These are phyloP conservation scores for Ichneumoninae sp. DNA, from an alignment of 2,888 invertebrate genomes.

Conservation along the genomic window DNA sequence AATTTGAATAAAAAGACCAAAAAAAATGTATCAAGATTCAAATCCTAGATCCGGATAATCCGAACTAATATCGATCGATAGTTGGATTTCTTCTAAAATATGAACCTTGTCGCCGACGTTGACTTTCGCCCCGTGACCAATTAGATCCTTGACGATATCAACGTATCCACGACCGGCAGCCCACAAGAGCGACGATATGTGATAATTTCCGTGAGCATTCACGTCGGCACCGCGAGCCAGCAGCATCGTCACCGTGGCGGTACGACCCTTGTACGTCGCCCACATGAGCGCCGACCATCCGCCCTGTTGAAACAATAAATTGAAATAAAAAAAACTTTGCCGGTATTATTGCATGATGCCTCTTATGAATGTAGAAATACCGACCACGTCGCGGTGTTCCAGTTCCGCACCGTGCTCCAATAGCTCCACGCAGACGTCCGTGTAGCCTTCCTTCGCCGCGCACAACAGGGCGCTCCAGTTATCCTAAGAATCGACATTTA, in stretches of 20 bases:
- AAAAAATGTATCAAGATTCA: background rate
- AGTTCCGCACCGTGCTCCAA: conserved; percentile 94
- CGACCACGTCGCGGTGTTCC: conserved; percentile 94
- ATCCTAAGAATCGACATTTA: conserved; percentile 86
- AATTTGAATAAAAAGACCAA: too few relatives aligned
- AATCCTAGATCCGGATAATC: too few relatives aligned
- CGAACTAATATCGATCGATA: too few relatives aligned
- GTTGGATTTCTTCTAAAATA: background rate
- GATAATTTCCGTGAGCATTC: conserved; percentile 97
- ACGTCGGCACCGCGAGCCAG: conserved; percentile 96
- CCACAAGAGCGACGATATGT: conserved; percentile 97
- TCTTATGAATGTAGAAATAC: conserved; percentile 71
- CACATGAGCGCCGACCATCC: conserved; percentile 99
- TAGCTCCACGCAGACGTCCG: conserved; percentile 92
- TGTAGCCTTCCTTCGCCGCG: conserved; percentile 95
- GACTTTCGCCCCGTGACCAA: conserved; percentile 95
- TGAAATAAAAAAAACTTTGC: background rate
- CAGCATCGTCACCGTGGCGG: conserved; percentile 90
- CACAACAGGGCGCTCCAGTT: conserved; percentile 96
- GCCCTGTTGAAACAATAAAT: conserved; percentile 87
- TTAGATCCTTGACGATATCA: conserved; percentile 92
- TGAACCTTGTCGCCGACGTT: conserved; percentile 95
- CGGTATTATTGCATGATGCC: background rate
- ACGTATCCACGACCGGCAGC: conserved; percentile 96
- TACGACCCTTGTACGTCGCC: conserved; percentile 97